Percentiles rank a stretch among this genome's conserved stretches.
These are phyloP conservation scores for Saguinus midas DNA, from an alignment of 2,113 vertebrate species.

Conservation along the genomic window DNA sequence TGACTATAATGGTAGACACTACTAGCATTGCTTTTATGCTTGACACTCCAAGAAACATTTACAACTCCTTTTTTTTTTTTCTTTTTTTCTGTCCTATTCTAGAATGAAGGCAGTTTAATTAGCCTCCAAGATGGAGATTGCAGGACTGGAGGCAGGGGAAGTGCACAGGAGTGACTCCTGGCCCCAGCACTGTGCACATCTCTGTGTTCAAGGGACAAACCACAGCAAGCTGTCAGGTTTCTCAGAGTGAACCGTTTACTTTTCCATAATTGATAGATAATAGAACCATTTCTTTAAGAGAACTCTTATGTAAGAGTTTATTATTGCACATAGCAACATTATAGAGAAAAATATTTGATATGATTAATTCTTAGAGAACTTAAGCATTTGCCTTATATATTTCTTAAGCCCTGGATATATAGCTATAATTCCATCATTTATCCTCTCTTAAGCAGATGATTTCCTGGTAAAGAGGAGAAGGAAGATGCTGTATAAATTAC, in stretches of 20 bases:
- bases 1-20: neutral
- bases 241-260: neutral
- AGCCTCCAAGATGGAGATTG: constrained; percentile 46
- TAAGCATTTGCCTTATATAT: neutral
- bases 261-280: neutral
- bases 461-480: neutral
- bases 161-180: neutral
- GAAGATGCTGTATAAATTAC: neutral
- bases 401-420: neutral
- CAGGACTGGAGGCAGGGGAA: constrained; percentile 30
- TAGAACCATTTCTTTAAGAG: constrained; percentile 11
- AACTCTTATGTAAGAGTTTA: neutral
- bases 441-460: neutral
- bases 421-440: neutral
- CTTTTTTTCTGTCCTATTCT: constrained; percentile 48
- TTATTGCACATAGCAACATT: neutral
- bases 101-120: constrained; percentile 65
- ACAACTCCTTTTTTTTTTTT: neutral
- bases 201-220: constrained; percentile 30
- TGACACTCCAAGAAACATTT: neutral
- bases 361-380: neutral
- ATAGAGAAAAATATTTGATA: constrained; percentile 10
- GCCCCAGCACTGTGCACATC: constrained; percentile 2
- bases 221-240: constrained; percentile 13
- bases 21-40: neutral